Percentiles rank a stretch among this genome's conserved stretches.
Evolutionary conservation across 1,140 invertebrate genomes (phyloP).

Genomic region (Leucophenga varia): DNA sequence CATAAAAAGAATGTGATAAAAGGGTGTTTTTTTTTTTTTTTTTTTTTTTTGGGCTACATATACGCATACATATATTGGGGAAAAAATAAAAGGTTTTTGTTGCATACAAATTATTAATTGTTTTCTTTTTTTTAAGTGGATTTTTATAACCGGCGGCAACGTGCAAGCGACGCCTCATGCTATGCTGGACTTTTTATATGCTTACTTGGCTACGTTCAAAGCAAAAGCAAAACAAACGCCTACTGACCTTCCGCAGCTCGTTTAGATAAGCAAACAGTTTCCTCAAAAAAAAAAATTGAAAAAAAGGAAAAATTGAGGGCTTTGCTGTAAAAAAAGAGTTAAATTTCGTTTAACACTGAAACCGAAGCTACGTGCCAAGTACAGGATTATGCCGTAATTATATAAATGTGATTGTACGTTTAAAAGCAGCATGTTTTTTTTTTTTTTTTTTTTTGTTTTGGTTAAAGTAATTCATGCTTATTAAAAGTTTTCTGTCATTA

Average conservation of each 20-base stretch:
- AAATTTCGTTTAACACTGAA: too few relatives aligned
- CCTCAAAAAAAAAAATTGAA: too few relatives aligned
- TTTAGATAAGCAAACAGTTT: conserved; percentile 32
- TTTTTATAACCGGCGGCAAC: conserved; percentile 33
- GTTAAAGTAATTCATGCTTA: conserved; percentile 43
- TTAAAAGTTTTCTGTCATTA: conserved; percentile 43
- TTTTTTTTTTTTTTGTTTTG: conserved; percentile 13
- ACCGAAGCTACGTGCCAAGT: too few relatives aligned
- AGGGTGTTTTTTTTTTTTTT: too few relatives aligned
- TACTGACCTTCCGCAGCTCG: not conserved
- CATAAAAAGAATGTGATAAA: not conserved
- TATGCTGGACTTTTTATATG: not conserved
- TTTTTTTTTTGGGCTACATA: too few relatives aligned
- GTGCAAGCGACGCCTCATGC: conserved; percentile 1
- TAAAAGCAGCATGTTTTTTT: too few relatives aligned
- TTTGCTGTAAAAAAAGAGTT: too few relatives aligned
- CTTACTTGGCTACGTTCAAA: not conserved
- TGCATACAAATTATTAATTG: conserved; percentile 32
- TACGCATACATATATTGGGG: too few relatives aligned
- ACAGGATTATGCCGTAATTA: too few relatives aligned
- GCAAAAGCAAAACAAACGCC: not conserved
- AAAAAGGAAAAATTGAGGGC: too few relatives aligned
- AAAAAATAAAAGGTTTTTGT: conserved; percentile 44
- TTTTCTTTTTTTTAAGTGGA: conserved; percentile 41
- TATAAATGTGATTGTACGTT: too few relatives aligned